Base-by-base conservation (phyloP, 2,113 vertebrate species). In the Phocoena phocoena region DNA sequence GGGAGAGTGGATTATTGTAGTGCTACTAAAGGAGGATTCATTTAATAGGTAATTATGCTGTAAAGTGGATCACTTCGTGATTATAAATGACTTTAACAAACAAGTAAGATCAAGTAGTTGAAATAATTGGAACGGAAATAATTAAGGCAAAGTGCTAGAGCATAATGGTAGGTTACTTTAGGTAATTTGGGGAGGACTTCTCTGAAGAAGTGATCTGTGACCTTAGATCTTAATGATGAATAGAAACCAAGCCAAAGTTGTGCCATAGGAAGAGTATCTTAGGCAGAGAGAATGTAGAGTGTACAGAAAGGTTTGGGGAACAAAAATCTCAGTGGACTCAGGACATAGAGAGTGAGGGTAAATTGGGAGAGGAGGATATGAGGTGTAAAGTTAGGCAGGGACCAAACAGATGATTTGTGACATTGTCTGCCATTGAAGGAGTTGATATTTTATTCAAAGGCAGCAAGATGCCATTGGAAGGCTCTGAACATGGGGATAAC, bases 361-460 rank as follows among this genome's bases (percentile, higher is more conserved):
- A 90, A 67, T 47, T 53, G n/a, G 26, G 33, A 90, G 50, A 77
- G 26, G 36, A 82, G 6, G 26, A 50, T 10, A 80, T 5, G 31
- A 95, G 20, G 23, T 93, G 18, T 83, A 79, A 93, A 84, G 36
- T 63, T 68, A 55, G 23, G 6, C n/a, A 80, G 38, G 33, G 23
- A 70, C 11, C 82, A 96, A 82, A 17, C 47, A 60, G 73, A 68
- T 85, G 67, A 88, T 90, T 50, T 90, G 74, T 92, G n/a, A 87
- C 33, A 89, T 92, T 85, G 44, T 86, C 67, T 36, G 8, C 31
- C 33, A 70, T n/a, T 38, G 18, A 93, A 38, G 21, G 33, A 80
- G 36, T 44, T 73, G 63, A 4, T 23, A 20, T 62, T 86, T 95
- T 55, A 73, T 53, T 95, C 76, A 26, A 60, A 73, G 86, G 38